phyloP scores from a whole-genome alignment of 2,113 vertebrate genomes.

The Geococcyx californianus region DNA sequence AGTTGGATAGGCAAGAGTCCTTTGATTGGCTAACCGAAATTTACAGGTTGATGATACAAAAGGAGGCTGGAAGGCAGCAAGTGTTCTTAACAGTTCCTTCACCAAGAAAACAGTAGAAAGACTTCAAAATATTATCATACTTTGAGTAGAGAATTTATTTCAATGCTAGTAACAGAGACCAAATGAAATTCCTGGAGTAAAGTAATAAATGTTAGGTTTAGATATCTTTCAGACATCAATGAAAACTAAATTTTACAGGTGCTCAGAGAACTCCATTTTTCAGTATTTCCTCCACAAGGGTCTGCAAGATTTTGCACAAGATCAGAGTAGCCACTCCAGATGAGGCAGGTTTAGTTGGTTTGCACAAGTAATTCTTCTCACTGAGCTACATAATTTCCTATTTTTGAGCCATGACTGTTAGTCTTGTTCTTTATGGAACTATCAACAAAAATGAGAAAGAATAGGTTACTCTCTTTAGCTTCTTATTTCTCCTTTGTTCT shows the following conservation, averaged over 20 bases:
- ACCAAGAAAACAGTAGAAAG: neutral
- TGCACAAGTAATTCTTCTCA: neutral
- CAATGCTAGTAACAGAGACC: neutral
- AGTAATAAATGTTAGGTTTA: constrained; percentile 1
- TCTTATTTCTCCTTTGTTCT: neutral
- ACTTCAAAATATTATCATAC: neutral
- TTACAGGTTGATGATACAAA: neutral
- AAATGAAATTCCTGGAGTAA: neutral
- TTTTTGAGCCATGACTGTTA: neutral
- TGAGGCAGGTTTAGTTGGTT: neutral
- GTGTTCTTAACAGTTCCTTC: neutral
- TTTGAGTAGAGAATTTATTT: neutral
- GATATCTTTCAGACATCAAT: neutral
- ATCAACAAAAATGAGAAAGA: neutral
- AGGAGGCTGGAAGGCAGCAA: neutral
- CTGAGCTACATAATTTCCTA: neutral
- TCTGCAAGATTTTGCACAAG: neutral
- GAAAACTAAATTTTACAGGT: neutral
- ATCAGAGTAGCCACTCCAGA: neutral
- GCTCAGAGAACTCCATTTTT: neutral
- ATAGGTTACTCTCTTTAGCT: neutral
- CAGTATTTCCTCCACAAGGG: neutral
- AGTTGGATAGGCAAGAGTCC: neutral
- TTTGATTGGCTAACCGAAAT: neutral
- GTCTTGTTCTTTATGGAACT: neutral